Conservation (phyloP, 2,113 vertebrate species). For the Conger conger region DNA sequence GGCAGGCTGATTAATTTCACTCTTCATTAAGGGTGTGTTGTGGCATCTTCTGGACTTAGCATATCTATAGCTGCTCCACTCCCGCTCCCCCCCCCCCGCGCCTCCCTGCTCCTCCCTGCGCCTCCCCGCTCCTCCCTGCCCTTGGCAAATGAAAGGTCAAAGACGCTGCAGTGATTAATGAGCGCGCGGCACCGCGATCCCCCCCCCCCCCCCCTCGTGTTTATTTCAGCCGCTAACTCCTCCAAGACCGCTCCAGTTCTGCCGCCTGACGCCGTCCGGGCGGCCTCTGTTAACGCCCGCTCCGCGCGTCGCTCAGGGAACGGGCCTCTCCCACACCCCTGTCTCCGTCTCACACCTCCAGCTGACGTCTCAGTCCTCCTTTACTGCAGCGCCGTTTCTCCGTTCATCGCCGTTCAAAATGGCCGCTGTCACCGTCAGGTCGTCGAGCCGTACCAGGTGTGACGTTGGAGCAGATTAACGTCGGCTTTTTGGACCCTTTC, state of each 20-base stretch:
- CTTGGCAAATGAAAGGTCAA: constrained; percentile 84
- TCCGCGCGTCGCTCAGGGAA: constrained; percentile 26
- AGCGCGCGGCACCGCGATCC: constrained; percentile 74
- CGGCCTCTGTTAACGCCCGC: constrained; percentile 22
- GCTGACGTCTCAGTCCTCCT: neutral
- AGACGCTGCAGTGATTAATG: constrained; percentile 81
- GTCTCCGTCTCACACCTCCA: neutral
- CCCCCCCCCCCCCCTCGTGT: constrained; percentile 55
- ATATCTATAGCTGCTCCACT: constrained; percentile 41
- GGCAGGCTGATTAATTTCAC: constrained; percentile 78
- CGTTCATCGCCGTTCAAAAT: neutral
- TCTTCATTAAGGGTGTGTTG: constrained; percentile 72
- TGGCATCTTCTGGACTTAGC: constrained; percentile 62
- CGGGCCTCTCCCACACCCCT: neutral
- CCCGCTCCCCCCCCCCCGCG: neutral
- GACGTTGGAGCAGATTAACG: neutral
- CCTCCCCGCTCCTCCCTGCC: constrained; percentile 66
- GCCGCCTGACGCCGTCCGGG: constrained; percentile 40
- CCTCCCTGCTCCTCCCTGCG: constrained; percentile 40
- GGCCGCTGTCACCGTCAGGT: neutral
- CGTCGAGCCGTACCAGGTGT: neutral
- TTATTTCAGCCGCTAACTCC: constrained; percentile 74
- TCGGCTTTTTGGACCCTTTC: neutral
- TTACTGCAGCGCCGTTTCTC: neutral
- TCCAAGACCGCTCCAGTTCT: constrained; percentile 61